Percentiles rank a stretch among this genome's conserved stretches.
Evolutionary conservation across 2,888 invertebrate genomes (phyloP).

Genomic region (Dichetophora obliterata): DNA sequence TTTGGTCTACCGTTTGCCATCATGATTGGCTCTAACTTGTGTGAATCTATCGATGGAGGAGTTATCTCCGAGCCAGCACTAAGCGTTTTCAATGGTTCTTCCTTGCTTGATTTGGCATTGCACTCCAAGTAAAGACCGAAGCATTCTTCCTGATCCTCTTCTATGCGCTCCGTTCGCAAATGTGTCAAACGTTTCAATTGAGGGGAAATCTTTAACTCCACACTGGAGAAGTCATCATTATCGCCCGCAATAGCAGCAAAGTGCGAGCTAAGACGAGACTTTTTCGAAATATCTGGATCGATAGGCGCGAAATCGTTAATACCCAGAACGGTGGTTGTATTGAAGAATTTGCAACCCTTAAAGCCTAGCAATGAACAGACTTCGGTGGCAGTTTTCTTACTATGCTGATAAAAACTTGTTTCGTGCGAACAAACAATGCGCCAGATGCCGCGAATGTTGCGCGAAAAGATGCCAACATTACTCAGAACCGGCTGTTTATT

Average conservation of each 20-base stretch:
- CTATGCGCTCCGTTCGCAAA: slow-evolving; percentile 41
- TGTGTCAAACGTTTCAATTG: slow-evolving; percentile 17
- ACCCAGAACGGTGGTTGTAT: slow-evolving; percentile 54
- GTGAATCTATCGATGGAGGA: neutral
- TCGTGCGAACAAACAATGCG: slow-evolving; percentile 75
- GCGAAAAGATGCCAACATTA: slow-evolving; percentile 76
- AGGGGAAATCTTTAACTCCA: slow-evolving; percentile 41
- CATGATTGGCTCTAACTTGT: slow-evolving; percentile 53
- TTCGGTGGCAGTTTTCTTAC: slow-evolving; percentile 70
- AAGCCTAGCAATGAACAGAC: slow-evolving; percentile 80
- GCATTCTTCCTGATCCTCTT: slow-evolving; percentile 53
- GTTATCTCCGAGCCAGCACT: slow-evolving; percentile 56
- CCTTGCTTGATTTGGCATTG: slow-evolving; percentile 56
- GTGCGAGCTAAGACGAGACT: slow-evolving; percentile 38
- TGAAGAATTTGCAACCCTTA: slow-evolving; percentile 61
- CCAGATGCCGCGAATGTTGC: slow-evolving; percentile 77
- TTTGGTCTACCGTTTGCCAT: slow-evolving; percentile 56
- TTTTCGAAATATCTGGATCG: slow-evolving; percentile 56
- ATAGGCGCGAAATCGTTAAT: slow-evolving; percentile 54
- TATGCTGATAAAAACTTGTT: slow-evolving; percentile 53
- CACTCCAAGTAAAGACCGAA: slow-evolving; percentile 65
- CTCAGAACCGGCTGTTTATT: slow-evolving; percentile 75
- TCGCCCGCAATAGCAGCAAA: slow-evolving; percentile 52
- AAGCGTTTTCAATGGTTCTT: slow-evolving; percentile 58
- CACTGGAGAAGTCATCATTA: slow-evolving; percentile 54